phyloP scores from a whole-genome alignment of 2,888 invertebrate genomes.

The Zele albiditarsus region DNA sequence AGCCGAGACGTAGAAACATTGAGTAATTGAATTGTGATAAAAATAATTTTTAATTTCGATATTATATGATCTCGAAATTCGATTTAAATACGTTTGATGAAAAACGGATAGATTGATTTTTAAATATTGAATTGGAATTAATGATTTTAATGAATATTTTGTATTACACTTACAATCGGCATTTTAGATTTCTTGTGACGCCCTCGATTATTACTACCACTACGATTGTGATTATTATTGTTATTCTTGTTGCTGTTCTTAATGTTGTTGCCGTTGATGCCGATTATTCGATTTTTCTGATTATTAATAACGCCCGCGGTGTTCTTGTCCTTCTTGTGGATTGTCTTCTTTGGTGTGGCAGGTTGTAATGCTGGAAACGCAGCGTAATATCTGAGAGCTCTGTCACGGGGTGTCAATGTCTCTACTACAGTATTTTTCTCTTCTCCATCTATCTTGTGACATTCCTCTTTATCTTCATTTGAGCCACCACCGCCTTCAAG shows the following conservation, averaged over 20 bases:
- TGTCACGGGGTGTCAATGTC: conserved; percentile 78
- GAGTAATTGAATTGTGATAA: no score
- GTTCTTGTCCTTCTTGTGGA: conserved; percentile 64
- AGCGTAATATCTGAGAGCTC: conserved; percentile 84
- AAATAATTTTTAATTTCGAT: no score
- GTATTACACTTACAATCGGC: conserved; percentile 61
- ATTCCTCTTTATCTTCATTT: conserved; percentile 63
- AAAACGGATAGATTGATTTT: no score
- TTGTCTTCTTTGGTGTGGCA: conserved; percentile 66
- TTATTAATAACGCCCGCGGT: conserved; percentile 58
- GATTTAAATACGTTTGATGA: no score
- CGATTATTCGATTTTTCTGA: conserved; percentile 55
- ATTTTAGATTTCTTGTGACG: conserved; percentile 67
- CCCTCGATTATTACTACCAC: conserved; percentile 61
- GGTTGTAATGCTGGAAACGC: conserved; percentile 82
- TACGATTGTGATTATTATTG: conserved; percentile 65
- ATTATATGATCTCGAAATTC: no score
- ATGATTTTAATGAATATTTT: neutral
- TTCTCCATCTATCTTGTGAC: conserved; percentile 60
- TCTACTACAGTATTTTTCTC: conserved; percentile 71
- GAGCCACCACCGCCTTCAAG: conserved; percentile 73
- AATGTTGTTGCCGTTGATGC: conserved; percentile 58
- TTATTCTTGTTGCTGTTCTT: conserved; percentile 60
- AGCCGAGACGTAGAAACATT: no score
- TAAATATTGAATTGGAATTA: neutral